phyloP scores from a whole-genome alignment of 2,113 vertebrate genomes.

The Leptodactylus fuscus region DNA sequence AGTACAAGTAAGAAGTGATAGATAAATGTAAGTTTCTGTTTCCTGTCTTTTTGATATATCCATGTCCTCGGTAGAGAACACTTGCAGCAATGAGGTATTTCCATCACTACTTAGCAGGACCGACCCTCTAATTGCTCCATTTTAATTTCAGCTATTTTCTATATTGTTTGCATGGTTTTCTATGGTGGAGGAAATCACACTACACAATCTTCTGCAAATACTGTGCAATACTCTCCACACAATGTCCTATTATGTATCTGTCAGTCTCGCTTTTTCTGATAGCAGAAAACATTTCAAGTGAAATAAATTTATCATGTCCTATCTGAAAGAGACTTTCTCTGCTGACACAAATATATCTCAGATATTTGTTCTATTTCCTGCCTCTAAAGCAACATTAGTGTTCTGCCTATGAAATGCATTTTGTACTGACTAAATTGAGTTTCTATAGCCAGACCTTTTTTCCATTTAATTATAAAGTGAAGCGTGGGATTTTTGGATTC shows the following conservation, averaged over 20 bases:
- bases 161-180: not conserved
- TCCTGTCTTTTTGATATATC: not conserved
- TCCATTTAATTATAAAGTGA: slow-evolving; percentile 30
- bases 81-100: not conserved
- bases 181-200: not conserved
- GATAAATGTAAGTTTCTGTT: not conserved
- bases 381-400: slow-evolving; percentile 22
- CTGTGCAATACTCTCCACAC: not conserved
- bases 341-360: slow-evolving; percentile 22
- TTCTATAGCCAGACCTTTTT: slow-evolving; percentile 7
- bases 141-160: slow-evolving; percentile 19
- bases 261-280: not conserved
- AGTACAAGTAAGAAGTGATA: too few species aligned
- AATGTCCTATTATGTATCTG: slow-evolving; percentile 37
- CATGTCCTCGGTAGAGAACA: not conserved
- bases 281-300: slow-evolving; percentile 27
- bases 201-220: not conserved
- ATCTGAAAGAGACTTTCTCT: slow-evolving; percentile 14
- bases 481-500: not conserved
- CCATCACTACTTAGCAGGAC: not conserved
- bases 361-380: slow-evolving; percentile 23
- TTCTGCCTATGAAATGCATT: slow-evolving; percentile 3
- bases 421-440: not conserved
- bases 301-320: slow-evolving; percentile 34
- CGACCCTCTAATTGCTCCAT: not conserved